These are phyloP conservation scores for Motacilla alba DNA, from an alignment of 2,113 vertebrate species.

Conservation along the genomic window DNA sequence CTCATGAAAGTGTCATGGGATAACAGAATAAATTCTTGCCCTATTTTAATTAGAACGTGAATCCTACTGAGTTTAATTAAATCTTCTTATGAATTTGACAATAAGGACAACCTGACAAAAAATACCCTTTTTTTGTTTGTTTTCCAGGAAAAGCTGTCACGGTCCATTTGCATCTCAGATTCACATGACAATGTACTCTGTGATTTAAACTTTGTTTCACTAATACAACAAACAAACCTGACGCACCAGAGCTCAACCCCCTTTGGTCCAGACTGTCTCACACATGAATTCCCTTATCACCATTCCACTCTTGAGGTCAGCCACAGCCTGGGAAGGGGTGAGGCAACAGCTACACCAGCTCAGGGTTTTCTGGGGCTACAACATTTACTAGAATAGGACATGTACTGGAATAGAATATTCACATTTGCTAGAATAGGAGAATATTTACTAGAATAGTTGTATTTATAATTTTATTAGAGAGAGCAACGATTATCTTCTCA, in stretches of 20 bases:
- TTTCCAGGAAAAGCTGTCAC: not conserved
- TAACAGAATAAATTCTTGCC: not conserved
- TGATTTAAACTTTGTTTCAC: not conserved
- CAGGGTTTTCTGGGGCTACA: not conserved
- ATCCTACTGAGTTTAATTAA: constrained; percentile 16
- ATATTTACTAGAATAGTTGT: not conserved
- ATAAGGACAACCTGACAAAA: not conserved
- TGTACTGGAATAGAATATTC: not conserved
- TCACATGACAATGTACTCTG: not conserved
- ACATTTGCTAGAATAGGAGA: not conserved
- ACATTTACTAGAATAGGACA: not conserved
- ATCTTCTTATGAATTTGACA: not conserved
- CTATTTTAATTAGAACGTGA: not conserved
- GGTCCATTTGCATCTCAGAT: not conserved
- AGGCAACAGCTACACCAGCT: not conserved
- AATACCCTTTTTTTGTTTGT: not conserved
- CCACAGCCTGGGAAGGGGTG: not conserved
- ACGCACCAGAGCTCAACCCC: not conserved
- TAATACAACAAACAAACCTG: not conserved
- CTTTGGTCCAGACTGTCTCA: not conserved
- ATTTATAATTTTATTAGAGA: not conserved
- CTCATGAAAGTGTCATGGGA: not conserved
- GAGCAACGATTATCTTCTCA: not conserved
- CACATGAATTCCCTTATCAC: accelerated
- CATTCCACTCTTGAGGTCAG: not conserved